phyloP scores from a whole-genome alignment of 2,888 invertebrate genomes.

The Phymatocera aterrima region DNA sequence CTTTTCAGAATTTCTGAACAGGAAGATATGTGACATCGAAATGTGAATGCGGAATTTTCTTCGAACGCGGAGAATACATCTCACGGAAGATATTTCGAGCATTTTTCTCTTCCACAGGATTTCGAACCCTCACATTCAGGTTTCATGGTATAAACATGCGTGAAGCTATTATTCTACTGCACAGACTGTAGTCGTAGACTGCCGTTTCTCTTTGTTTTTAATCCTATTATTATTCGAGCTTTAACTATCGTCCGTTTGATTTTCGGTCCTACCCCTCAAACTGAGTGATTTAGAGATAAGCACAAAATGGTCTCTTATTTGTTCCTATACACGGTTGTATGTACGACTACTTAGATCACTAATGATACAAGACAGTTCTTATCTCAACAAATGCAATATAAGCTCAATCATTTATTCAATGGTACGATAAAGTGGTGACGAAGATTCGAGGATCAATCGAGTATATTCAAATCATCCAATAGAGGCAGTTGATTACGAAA shows the following conservation, averaged over 20 bases:
- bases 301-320: neutral
- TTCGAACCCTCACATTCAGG: neutral
- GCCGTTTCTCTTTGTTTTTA: neutral
- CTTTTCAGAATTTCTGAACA: neutral
- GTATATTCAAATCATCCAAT: neutral
- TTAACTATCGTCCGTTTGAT: no score
- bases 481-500: conserved; percentile 21
- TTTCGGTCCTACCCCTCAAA: no score
- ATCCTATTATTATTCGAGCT: neutral
- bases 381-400: neutral
- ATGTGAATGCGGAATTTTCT: neutral
- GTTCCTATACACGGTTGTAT: neutral
- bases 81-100: neutral
- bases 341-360: no score
- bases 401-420: neutral
- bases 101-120: neutral
- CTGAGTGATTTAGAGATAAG: no score
- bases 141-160: neutral
- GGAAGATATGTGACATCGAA: neutral
- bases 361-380: neutral
- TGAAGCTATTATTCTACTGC: neutral
- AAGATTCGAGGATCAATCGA: neutral
- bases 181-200: no score
- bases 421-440: neutral
- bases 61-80: neutral